phyloP scores from a whole-genome alignment of 2,888 invertebrate species.

The Brachyptera risi region DNA sequence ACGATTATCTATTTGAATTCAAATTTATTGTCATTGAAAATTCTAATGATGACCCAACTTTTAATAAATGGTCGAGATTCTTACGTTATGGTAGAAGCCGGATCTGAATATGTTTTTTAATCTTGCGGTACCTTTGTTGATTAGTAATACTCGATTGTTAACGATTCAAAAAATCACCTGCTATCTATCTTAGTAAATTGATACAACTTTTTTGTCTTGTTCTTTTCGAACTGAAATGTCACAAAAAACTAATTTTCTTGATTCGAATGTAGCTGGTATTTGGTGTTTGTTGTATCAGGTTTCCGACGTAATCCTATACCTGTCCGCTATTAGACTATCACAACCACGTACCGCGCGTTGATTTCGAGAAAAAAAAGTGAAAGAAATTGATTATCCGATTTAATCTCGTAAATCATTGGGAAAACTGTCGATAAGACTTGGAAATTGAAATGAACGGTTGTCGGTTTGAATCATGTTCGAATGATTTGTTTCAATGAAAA shows the following conservation, averaged over 20 bases:
- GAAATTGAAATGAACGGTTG: no score
- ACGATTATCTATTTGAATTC: not conserved
- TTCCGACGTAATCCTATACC: no score
- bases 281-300: slow-evolving; percentile 7
- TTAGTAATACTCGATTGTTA: slow-evolving; percentile 16
- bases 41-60: not conserved
- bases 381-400: no score
- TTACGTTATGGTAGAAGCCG: no score
- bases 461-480: no score
- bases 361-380: no score
- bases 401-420: no score
- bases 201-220: slow-evolving; percentile 9
- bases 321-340: no score
- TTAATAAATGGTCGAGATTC: not conserved
- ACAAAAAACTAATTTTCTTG: not conserved
- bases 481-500: no score
- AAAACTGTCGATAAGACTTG: no score
- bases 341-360: no score
- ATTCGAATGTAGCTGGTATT: not conserved
- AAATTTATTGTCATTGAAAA: not conserved
- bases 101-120: not conserved
- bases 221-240: not conserved
- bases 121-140: slow-evolving; percentile 13
- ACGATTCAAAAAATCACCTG: slow-evolving; percentile 17
- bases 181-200: slow-evolving; percentile 15